Evolutionary conservation across 2,888 invertebrate genomes (phyloP).

Genomic region (Labia minor): DNA sequence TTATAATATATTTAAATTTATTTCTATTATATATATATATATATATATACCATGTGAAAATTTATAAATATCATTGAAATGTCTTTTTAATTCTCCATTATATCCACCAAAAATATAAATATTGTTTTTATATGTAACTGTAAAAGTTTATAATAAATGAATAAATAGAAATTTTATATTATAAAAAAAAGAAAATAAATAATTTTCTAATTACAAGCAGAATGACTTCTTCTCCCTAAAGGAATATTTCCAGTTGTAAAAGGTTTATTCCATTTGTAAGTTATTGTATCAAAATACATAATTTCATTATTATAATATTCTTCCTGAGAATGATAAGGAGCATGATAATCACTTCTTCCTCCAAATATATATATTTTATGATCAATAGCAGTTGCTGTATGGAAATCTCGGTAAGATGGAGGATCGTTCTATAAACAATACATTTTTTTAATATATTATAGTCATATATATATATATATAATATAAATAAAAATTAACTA

Average conservation of each 20-base stretch:
- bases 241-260: constrained; percentile 54
- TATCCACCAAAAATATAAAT: constrained; percentile 88
- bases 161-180: constrained; percentile 23
- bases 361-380: constrained; percentile 78
- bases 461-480: too few species aligned
- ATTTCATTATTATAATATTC: constrained; percentile 71
- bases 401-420: constrained; percentile 74
- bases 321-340: constrained; percentile 50
- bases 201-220: constrained; percentile 58
- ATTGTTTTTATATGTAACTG: constrained; percentile 63
- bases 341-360: constrained; percentile 66
- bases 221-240: constrained; percentile 76
- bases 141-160: constrained; percentile 33
- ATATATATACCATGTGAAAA: constrained; percentile 48
- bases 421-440: constrained; percentile 46
- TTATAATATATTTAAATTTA: too few species aligned
- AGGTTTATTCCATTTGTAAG: constrained; percentile 56
- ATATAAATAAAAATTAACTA: too few species aligned
- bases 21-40: too few species aligned
- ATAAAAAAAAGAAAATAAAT: constrained; percentile 8
- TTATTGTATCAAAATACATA: constrained; percentile 60
- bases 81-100: constrained; percentile 61
- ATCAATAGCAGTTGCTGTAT: constrained; percentile 68
- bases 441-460: constrained; percentile 19
- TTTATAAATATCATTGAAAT: constrained; percentile 74